phyloP scores from a whole-genome alignment of 2,113 vertebrate genomes.

The Oreochromis spilurus region DNA sequence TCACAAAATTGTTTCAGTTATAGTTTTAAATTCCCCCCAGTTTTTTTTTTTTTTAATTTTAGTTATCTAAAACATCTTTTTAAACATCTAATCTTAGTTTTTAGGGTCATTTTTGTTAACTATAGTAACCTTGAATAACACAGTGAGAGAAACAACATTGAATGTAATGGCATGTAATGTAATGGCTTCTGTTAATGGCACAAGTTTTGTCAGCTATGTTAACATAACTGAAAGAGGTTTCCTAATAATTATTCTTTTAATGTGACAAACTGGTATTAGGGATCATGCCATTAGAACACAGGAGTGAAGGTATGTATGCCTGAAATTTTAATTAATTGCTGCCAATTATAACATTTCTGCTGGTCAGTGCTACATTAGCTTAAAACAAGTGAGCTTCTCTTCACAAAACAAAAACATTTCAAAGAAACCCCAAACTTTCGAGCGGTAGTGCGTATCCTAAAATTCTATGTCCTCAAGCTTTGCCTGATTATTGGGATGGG shows the following conservation, averaged over 20 bases:
- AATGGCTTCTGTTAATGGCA: background rate
- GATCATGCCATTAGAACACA: background rate
- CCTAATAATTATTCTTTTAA: background rate
- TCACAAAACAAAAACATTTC: background rate
- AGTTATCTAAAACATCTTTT: background rate
- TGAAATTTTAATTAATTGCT: background rate
- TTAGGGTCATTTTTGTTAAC: too few species aligned
- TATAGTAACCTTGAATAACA: too few species aligned
- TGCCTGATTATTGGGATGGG: background rate
- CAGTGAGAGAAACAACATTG: background rate
- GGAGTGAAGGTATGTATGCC: background rate
- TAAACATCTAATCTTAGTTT: background rate
- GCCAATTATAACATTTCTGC: background rate
- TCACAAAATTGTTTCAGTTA: background rate
- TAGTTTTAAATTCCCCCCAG: background rate
- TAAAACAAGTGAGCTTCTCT: background rate
- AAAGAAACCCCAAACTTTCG: accelerated
- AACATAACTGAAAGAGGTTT: background rate
- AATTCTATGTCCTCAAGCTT: background rate
- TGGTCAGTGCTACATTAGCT: background rate
- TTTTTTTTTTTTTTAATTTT: background rate
- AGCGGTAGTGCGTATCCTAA: background rate
- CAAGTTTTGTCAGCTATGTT: background rate
- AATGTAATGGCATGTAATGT: background rate
- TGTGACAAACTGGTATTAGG: background rate